Base-by-base conservation (phyloP, 2,888 invertebrate species). In the Agonum fuliginosum region DNA sequence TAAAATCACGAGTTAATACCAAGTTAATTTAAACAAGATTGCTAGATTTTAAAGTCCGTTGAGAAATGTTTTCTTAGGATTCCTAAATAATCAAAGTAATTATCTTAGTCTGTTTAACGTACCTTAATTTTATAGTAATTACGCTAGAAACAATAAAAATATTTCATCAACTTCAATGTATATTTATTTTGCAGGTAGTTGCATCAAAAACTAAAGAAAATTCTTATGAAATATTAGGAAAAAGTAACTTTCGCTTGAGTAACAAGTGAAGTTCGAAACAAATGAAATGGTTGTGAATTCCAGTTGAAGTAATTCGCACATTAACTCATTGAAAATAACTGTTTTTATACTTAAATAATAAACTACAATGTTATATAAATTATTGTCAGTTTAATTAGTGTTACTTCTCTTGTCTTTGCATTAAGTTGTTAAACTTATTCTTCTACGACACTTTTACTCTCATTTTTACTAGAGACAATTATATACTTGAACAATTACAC, bases 251-350 rank as follows among this genome's bases (percentile, higher is more conserved):
- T 54, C 54, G 54, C 54, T 54, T 54, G 12, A 54, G 54, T 54
- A 54, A 54, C 20, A 54, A 22, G 20, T n/a, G 22, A 54, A 54
- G 54, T 54, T 54, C 12, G 22, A n/a, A 54, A 54, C 54, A 54
- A 54, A 54, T 54, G 54, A 54, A 54, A 54, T 54, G 54, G 54
- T 54, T 54, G 54, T 54, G 54, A 54, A 54, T 54, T 54, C 24
- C 22, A 54, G 22, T n/a, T 10, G 22, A 24, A 54, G 54, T 24
- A 24, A 12, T 54, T 54, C 54, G 54, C 54, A 54, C 54, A 22
- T 54, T 54, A 54, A 54, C 24, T 54, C 54, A 54, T 24, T 54
- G 8, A 54, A 20, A 54, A 54, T 20, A 54, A 54, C 8, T 54
- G 54, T 54, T 54, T 54, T 54, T 54, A 20, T 54, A 22, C n/a